Evolutionary conservation across 2,113 vertebrate genomes (phyloP).

Genomic region (Megaptera novaeangliae): DNA sequence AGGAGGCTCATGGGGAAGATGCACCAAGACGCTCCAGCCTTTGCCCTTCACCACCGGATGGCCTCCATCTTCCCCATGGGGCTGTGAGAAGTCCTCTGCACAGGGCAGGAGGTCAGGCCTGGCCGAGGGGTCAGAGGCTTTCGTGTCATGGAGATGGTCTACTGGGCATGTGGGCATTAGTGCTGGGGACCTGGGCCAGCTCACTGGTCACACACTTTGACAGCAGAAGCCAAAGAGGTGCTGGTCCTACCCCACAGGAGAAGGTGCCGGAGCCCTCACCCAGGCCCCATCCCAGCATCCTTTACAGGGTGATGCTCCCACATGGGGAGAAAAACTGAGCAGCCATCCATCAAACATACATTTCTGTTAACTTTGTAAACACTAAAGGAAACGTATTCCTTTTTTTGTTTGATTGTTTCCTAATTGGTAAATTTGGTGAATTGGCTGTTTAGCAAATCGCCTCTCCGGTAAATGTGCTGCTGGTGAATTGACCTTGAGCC

Average conservation of each 20-base stretch:
- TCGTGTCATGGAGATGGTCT: rapidly evolving
- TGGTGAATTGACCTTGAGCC: rapidly evolving
- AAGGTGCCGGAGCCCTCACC: rapidly evolving
- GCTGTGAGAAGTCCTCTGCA: neutral
- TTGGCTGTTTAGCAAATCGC: rapidly evolving
- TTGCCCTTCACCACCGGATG: rapidly evolving
- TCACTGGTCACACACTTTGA: neutral
- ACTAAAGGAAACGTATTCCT: neutral
- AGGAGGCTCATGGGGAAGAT: rapidly evolving
- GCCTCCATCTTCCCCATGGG: neutral
- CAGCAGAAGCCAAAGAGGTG: rapidly evolving
- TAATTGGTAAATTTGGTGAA: rapidly evolving
- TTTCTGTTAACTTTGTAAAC: neutral
- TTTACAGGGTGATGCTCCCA: rapidly evolving
- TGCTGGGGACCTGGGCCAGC: neutral
- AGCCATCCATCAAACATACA: rapidly evolving
- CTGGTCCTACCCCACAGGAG: neutral
- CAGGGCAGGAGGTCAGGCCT: neutral
- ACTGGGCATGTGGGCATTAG: neutral
- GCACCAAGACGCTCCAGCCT: too few species aligned
- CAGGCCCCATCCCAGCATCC: neutral
- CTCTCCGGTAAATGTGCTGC: neutral
- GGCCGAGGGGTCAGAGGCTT: neutral
- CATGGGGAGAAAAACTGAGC: neutral
- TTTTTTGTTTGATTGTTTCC: neutral